phyloP scores from a whole-genome alignment of 2,113 vertebrate genomes.

The Colinus virginianus region DNA sequence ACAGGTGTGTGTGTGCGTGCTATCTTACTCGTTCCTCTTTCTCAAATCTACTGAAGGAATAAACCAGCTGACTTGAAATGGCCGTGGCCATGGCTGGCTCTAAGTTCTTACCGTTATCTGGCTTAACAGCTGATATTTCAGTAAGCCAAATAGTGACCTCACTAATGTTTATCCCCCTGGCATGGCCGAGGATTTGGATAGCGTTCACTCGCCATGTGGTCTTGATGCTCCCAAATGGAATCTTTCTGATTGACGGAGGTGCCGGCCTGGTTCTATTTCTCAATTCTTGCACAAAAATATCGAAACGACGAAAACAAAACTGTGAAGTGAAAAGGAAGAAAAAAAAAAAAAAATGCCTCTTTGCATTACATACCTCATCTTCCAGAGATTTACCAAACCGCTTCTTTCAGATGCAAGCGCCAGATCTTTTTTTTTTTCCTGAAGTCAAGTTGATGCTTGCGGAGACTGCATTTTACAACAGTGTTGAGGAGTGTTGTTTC shows the following conservation, averaged over 20 bases:
- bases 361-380: conserved; percentile 84
- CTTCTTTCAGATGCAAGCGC: conserved; percentile 53
- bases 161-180: conserved; percentile 54
- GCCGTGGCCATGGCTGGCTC: conserved; percentile 28
- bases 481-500: conserved; percentile 37
- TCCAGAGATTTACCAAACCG: conserved; percentile 73
- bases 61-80: conserved; percentile 39
- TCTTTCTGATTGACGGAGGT: conserved; percentile 55
- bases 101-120: conserved; percentile 57
- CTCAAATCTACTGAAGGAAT: conserved; percentile 5
- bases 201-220: conserved; percentile 39
- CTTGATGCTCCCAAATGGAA: conserved; percentile 34
- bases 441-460: conserved; percentile 47
- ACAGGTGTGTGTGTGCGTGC: not conserved
- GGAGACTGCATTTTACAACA: conserved; percentile 48
- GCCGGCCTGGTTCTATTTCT: conserved; percentile 66
- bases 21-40: conserved; percentile 13
- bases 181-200: conserved; percentile 54
- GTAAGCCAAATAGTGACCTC: conserved; percentile 58
- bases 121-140: conserved; percentile 50
- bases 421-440: conserved; percentile 27
- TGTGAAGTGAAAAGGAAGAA: conserved; percentile 76
- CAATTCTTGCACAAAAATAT: conserved; percentile 75
- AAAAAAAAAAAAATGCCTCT: conserved; percentile 69
- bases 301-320: conserved; percentile 69